phyloP scores from a whole-genome alignment of 1,140 invertebrate species.

The Idris sp. region DNA sequence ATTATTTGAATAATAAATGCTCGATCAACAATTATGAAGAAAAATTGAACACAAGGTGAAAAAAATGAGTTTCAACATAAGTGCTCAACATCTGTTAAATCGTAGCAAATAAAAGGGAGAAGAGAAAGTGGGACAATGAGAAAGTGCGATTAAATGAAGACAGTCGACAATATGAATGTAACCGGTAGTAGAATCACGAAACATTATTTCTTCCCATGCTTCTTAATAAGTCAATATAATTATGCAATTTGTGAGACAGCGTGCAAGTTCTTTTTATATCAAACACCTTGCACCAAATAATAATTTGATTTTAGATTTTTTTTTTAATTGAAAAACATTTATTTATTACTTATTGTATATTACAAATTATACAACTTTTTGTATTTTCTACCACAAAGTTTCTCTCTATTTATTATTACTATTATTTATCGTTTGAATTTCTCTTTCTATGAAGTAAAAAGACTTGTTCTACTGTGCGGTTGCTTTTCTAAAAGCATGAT shows the following conservation, averaged over 20 bases:
- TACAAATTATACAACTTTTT: too few species aligned
- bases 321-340: too few species aligned
- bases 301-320: too few species aligned
- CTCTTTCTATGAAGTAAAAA: slow-evolving; percentile 19
- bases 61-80: slow-evolving; percentile 13
- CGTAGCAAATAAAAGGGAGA: slow-evolving; percentile 53
- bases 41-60: slow-evolving; percentile 1
- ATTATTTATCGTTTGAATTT: slow-evolving; percentile 27
- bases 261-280: too few species aligned
- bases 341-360: too few species aligned
- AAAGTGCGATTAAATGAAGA: slow-evolving; percentile 74
- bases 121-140: slow-evolving; percentile 78
- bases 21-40: neutral
- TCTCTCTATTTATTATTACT: slow-evolving; percentile 12
- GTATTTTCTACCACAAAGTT: slow-evolving; percentile 1
- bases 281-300: too few species aligned
- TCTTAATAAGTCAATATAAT: slow-evolving; percentile 13
- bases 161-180: slow-evolving; percentile 34
- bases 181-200: slow-evolving; percentile 18
- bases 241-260: slow-evolving; percentile 19
- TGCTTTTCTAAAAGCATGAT: slow-evolving; percentile 24
- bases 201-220: slow-evolving; percentile 9
- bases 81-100: slow-evolving; percentile 43
- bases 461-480: slow-evolving; percentile 1
- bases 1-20: neutral